phyloP scores from a whole-genome alignment of 2,888 invertebrate species.

The Steinernema carpocapsae region DNA sequence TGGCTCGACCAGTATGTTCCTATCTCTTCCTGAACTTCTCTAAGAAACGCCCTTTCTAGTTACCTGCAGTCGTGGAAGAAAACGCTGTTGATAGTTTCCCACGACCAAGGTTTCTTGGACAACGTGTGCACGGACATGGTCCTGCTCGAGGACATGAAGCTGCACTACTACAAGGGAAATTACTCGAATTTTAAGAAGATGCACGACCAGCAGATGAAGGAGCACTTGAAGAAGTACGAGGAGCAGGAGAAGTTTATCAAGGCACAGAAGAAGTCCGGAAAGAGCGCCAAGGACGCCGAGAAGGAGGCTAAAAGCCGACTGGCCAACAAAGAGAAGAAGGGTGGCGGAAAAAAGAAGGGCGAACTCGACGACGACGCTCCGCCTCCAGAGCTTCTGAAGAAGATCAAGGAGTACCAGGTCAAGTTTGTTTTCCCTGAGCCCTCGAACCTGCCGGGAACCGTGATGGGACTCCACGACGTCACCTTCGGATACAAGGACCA shows the following conservation, averaged over 20 bases:
- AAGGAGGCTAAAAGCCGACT: slow-evolving; percentile 54
- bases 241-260: slow-evolving; percentile 95
- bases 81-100: slow-evolving; percentile 94
- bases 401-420: slow-evolving; percentile 92
- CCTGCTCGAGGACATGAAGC: slow-evolving; percentile 90
- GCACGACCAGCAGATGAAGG: slow-evolving; percentile 91
- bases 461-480: slow-evolving; percentile 89
- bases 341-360: slow-evolving; percentile 51
- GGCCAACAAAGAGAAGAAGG: slow-evolving; percentile 49
- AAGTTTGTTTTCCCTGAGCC: slow-evolving; percentile 98
- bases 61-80: slow-evolving; percentile 99
- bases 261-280: slow-evolving; percentile 92
- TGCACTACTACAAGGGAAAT: slow-evolving; percentile 96
- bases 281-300: slow-evolving; percentile 88
- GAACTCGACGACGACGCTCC: slow-evolving; percentile 76
- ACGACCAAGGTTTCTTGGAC: slow-evolving; percentile 99
- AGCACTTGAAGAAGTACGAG: slow-evolving; percentile 94
- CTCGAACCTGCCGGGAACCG: slow-evolving; percentile 86
- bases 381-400: slow-evolving; percentile 83
- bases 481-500: slow-evolving; percentile 84
- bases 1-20: slow-evolving; percentile 92
- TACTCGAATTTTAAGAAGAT: slow-evolving; percentile 94
- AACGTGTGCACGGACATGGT: slow-evolving; percentile 99
- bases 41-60: slow-evolving; percentile 71
- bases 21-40: background rate